These are phyloP conservation scores for Hermodice carunculata DNA, from an alignment of 2,888 invertebrate genomes.

Conservation along the genomic window DNA sequence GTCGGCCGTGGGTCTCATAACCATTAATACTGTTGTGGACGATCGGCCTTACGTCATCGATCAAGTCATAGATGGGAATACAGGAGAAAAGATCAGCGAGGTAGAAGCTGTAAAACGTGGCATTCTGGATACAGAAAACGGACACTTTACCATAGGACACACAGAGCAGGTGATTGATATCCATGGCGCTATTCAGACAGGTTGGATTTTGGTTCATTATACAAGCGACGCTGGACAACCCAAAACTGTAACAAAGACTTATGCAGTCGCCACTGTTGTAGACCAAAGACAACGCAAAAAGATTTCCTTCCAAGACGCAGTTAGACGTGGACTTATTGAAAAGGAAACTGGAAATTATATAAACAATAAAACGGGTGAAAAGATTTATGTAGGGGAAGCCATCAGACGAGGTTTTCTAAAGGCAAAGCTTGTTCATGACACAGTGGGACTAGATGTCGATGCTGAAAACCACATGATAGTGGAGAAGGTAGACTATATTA, in stretches of 20 bases:
- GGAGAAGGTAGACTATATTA: conserved; percentile 53
- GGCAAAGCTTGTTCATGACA: conserved; percentile 50
- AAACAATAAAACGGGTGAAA: conserved; percentile 39
- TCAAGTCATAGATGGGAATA: conserved; percentile 37
- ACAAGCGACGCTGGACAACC: conserved; percentile 17
- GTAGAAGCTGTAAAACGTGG: conserved; percentile 33
- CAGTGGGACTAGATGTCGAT: conserved; percentile 59
- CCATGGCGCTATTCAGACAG: conserved; percentile 35
- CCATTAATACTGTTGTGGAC: conserved; percentile 14
- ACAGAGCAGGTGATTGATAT: conserved; percentile 26
- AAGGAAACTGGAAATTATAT: conserved; percentile 41
- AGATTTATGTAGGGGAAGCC: conserved; percentile 41
- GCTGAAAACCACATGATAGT: conserved; percentile 62
- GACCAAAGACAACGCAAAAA: conserved; percentile 36
- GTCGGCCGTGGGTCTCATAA: conserved; percentile 26
- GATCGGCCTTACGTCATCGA: conserved; percentile 19
- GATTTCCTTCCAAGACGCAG: conserved; percentile 41
- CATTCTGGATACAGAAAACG: conserved; percentile 31
- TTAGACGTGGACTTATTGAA: conserved; percentile 44
- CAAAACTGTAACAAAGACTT: conserved; percentile 34
- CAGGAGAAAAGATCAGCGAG: conserved; percentile 28
- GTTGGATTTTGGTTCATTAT: conserved; percentile 39
- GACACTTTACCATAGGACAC: conserved; percentile 16
- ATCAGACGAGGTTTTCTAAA: conserved; percentile 43
- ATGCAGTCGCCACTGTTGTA: conserved; percentile 43